These are phyloP conservation scores for Solea solea DNA, from an alignment of 2,113 vertebrate genomes.

Conservation along the genomic window DNA sequence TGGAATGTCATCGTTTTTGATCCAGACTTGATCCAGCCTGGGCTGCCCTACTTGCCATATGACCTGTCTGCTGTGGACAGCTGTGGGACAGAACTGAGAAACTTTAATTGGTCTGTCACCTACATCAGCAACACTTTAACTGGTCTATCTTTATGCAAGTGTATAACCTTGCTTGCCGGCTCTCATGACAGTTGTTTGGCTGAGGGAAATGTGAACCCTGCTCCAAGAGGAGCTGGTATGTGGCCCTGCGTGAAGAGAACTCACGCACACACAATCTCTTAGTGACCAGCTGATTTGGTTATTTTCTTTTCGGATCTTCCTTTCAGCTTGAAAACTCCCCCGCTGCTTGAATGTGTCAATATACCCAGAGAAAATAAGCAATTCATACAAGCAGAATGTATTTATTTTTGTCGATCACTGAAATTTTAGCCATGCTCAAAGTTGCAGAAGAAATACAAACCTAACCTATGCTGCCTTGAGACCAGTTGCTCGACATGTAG, in stretches of 20 bases:
- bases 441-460: too few species aligned
- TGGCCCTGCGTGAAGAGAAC: slow-evolving; percentile 37
- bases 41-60: not conserved
- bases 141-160: slow-evolving; percentile 38
- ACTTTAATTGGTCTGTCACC: slow-evolving; percentile 1
- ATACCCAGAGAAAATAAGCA: slow-evolving; percentile 2
- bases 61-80: slow-evolving; percentile 13
- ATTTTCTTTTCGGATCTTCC: slow-evolving; percentile 33
- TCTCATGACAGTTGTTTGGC: slow-evolving; percentile 59
- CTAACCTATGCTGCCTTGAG: too few species aligned
- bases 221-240: slow-evolving; percentile 53
- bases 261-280: slow-evolving; percentile 41
- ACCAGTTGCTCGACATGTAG: too few species aligned
- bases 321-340: slow-evolving; percentile 4
- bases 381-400: slow-evolving; percentile 32
- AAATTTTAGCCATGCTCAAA: too few species aligned
- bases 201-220: slow-evolving; percentile 68
- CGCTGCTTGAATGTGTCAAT: slow-evolving; percentile 9
- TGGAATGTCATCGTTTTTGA: not conserved
- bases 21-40: not conserved
- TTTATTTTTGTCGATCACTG: not conserved
- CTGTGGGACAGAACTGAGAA: slow-evolving; percentile 33
- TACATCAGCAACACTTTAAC: slow-evolving; percentile 33
- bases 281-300: slow-evolving; percentile 34
- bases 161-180: slow-evolving; percentile 42